These are phyloP conservation scores for Fissipunctia ypsillon DNA, from an alignment of 2,888 invertebrate genomes.

Conservation along the genomic window DNA sequence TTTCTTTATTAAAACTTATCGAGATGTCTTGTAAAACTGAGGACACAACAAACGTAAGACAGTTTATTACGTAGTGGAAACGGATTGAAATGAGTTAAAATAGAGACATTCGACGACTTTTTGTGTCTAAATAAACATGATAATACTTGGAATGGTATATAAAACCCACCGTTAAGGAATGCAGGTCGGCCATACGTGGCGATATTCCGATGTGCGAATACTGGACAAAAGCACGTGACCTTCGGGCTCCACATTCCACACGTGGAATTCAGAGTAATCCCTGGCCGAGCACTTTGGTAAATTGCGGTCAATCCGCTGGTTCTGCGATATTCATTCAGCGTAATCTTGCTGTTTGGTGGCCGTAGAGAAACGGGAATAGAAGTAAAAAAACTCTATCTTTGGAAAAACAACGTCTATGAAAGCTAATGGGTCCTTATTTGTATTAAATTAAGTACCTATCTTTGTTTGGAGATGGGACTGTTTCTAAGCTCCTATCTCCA, in stretches of 20 bases:
- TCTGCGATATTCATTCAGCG: constrained; percentile 45
- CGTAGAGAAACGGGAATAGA: neutral
- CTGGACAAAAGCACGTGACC: constrained; percentile 58
- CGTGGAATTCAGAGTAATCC: constrained; percentile 59
- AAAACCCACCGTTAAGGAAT: constrained; percentile 42
- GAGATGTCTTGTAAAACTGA: constrained; percentile 1
- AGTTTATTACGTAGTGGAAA: neutral
- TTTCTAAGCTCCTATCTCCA: neutral
- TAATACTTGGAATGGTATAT: constrained; percentile 35
- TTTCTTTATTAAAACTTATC: constrained; percentile 2
- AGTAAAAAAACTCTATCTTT: neutral
- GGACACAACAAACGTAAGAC: constrained; percentile 7
- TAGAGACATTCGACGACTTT: constrained; percentile 26
- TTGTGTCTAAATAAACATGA: constrained; percentile 41
- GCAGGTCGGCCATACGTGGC: constrained; percentile 42
- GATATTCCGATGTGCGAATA: constrained; percentile 58
- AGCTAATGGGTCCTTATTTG: neutral
- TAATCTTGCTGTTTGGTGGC: constrained; percentile 8
- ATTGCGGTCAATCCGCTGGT: constrained; percentile 50
- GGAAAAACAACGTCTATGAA: neutral
- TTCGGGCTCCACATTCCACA: constrained; percentile 62
- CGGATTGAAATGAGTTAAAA: neutral
- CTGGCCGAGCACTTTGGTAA: constrained; percentile 56
- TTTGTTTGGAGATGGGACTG: neutral
- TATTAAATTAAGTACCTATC: neutral